phyloP scores from a whole-genome alignment of 1,140 invertebrate species.

The Aphelenchoides besseyi region DNA sequence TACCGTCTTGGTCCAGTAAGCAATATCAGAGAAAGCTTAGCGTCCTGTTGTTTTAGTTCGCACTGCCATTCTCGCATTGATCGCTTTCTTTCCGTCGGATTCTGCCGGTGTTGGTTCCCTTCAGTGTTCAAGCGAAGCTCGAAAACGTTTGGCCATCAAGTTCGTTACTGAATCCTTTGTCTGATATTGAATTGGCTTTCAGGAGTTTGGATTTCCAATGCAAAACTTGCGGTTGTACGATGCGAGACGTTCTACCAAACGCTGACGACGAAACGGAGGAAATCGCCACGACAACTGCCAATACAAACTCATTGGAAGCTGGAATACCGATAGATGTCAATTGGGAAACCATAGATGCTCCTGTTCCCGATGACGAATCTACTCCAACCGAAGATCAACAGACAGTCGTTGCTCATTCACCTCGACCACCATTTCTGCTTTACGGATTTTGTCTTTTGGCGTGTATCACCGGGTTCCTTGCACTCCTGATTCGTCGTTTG shows the following conservation, averaged over 20 bases:
- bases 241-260: slow-evolving; percentile 47
- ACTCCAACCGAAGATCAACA: background rate
- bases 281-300: background rate
- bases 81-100: slow-evolving; percentile 84
- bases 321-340: no score
- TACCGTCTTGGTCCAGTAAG: slow-evolving; percentile 83
- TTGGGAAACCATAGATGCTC: no score
- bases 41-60: slow-evolving; percentile 70
- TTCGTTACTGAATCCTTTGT: slow-evolving; percentile 60
- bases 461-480: slow-evolving; percentile 2
- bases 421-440: background rate
- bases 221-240: slow-evolving; percentile 41
- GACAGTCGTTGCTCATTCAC: background rate
- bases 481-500: background rate
- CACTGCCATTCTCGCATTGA: slow-evolving; percentile 84
- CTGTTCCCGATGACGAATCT: background rate
- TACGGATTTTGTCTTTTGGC: slow-evolving; percentile 8
- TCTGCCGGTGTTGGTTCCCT: slow-evolving; percentile 77
- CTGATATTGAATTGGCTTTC: slow-evolving; percentile 38
- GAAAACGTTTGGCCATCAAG: slow-evolving; percentile 77
- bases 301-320: no score
- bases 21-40: slow-evolving; percentile 6
- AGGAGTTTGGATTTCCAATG: slow-evolving; percentile 54
- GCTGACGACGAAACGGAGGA: background rate
- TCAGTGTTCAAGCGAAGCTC: slow-evolving; percentile 79